phyloP scores from a whole-genome alignment of 2,797 vertebrate genomes.

The Notolepis coatsorum region DNA sequence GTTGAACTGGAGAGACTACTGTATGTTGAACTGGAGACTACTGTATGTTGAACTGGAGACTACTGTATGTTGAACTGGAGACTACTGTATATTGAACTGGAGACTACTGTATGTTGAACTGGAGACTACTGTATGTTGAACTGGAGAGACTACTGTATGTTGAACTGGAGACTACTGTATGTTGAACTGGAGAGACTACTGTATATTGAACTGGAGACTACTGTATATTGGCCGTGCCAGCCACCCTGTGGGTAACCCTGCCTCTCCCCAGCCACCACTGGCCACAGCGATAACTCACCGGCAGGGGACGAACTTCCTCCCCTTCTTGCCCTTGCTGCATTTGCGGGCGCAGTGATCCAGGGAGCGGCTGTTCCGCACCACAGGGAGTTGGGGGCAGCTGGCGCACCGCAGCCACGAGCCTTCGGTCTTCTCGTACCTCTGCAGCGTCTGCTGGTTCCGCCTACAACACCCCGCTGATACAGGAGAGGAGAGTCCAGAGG shows the following conservation, averaged over 20 bases:
- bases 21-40: too few relatives aligned
- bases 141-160: too few relatives aligned
- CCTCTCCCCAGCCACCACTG: background rate
- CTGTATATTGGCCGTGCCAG: background rate
- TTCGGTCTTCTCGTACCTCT: constrained; percentile 92
- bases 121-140: too few relatives aligned
- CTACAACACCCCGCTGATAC: constrained; percentile 77
- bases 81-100: too few relatives aligned
- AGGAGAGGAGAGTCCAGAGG: constrained; percentile 9
- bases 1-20: too few relatives aligned
- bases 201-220: too few relatives aligned
- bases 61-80: too few relatives aligned
- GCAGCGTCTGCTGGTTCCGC: constrained; percentile 78
- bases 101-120: too few relatives aligned
- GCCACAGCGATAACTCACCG: constrained; percentile 80
- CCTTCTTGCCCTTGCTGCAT: constrained; percentile 91
- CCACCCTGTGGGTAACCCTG: background rate
- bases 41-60: too few relatives aligned
- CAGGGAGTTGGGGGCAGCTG: constrained; percentile 82
- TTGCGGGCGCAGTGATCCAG: constrained; percentile 91
- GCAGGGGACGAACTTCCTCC: constrained; percentile 91
- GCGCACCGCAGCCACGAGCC: constrained; percentile 85
- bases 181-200: too few relatives aligned
- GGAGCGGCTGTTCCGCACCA: constrained; percentile 83
- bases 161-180: too few relatives aligned